Evolutionary conservation across 1,140 invertebrate genomes (phyloP), one percentile per base, ranked within the genome.

Genomic region (Carcinoscorpius rotundicauda): DNA sequence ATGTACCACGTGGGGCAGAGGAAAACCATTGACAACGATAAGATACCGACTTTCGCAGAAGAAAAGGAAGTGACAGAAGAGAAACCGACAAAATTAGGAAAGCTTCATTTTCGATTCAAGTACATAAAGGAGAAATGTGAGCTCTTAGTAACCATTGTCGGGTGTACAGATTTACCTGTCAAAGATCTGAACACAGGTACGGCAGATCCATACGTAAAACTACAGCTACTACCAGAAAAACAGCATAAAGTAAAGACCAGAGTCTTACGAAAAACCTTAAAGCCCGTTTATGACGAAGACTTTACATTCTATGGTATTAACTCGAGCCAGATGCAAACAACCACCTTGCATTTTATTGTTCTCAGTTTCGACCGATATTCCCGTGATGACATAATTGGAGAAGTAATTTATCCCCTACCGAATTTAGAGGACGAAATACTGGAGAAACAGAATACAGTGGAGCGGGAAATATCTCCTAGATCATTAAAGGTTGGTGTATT

Each of bases 321-420:
- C 52, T 83, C 86, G 61, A 85, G 87, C 71, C 91, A 94, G 75
- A 78, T 97, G 4, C 79, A 89, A 76, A 86, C 83, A 73, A 90
- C 90, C 72, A 92, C 89, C 10, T 79, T 97, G 29, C 93, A 97
- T 78, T 95, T 97, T 75, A 90, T 95, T 51, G 87, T 94, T 4
- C 83, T 98, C 68, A 96, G 93, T 76, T 98, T 97, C 77, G 96
- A 98, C 79, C 84, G 94, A 75, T 98, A 97, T 77, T 96, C 92
- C 51, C 84, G 94, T 11, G 95, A 98, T 75, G 93, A 97, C 73
- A 91, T 98, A 64, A 95, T 98, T 64, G 95, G 96, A 11, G 95
- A 98, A 79, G 89, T 96, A 10, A 87, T 96, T 68, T 89, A 88
- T 69, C 86, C 66, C n/a, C 62, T 72, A n/a, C 51, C 56, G 49